A percentile compares a stretch with the other conserved stretches of the same genome.
phyloP scores from a whole-genome alignment of 2,797 vertebrate species.

The Xyrichtys novacula region DNA sequence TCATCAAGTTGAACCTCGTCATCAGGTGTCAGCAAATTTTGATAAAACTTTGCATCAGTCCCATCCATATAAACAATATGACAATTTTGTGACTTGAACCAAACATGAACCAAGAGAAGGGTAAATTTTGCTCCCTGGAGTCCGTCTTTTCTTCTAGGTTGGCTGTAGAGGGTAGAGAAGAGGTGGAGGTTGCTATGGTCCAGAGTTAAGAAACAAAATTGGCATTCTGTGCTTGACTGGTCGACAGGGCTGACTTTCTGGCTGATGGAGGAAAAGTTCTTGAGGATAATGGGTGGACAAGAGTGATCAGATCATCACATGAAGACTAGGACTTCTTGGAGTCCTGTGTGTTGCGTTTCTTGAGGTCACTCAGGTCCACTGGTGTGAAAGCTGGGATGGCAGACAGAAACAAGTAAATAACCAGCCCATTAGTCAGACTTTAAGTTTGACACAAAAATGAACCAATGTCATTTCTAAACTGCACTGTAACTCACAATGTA shows the following conservation, averaged over 20 bases:
- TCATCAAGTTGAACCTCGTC: constrained; percentile 69
- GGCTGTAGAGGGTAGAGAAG: constrained; percentile 51
- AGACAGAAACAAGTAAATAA: constrained; percentile 28
- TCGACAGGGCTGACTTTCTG: constrained; percentile 77
- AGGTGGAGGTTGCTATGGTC: constrained; percentile 61
- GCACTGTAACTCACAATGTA: constrained; percentile 90
- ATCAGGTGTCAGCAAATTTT: constrained; percentile 69
- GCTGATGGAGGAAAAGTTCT: constrained; percentile 81
- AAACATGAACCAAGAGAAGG: constrained; percentile 54
- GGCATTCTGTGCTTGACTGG: constrained; percentile 72
- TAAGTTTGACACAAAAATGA: background rate
- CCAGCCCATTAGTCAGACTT: background rate
- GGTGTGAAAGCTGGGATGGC: constrained; percentile 92
- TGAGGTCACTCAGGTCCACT: constrained; percentile 96
- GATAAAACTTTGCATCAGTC: constrained; percentile 69
- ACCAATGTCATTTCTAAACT: background rate
- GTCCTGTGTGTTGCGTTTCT: constrained; percentile 94
- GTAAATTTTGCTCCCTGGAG: constrained; percentile 64
- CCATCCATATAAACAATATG: constrained; percentile 68
- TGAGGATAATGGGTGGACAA: constrained; percentile 69
- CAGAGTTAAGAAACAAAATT: constrained; percentile 71
- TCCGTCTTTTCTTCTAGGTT: constrained; percentile 67
- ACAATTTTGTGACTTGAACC: constrained; percentile 53
- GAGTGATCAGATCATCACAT: constrained; percentile 51
- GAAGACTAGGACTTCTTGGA: constrained; percentile 94